A percentile compares a stretch with the other conserved stretches of the same genome.
These are phyloP conservation scores for Drosophila navojoa DNA, from an alignment of 1,140 invertebrate species.

Conservation along the genomic window DNA sequence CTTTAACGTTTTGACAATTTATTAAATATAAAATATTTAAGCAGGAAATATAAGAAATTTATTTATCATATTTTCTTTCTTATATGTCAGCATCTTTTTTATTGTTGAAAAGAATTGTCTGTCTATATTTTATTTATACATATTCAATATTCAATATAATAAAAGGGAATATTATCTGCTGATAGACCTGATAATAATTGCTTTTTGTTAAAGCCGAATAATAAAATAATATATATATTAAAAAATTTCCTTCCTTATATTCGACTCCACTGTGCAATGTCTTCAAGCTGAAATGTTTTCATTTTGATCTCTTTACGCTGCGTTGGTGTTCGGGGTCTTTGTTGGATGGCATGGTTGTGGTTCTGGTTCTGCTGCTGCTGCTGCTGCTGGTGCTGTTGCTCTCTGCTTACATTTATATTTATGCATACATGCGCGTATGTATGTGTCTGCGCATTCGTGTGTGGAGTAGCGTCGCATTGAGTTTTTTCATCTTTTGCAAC, in stretches of 20 bases:
- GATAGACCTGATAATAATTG: no score
- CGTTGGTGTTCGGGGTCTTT: conserved; percentile 60
- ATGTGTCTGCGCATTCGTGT: conserved; percentile 4
- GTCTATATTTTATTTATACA: no score
- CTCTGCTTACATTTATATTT: conserved; percentile 1
- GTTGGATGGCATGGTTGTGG: conserved; percentile 40
- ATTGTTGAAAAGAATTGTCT: no score
- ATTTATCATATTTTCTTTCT: no score
- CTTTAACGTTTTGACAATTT: no score
- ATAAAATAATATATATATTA: no score
- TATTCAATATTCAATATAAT: no score
- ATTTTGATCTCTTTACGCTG: conserved; percentile 82
- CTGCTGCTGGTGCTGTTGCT: conserved; percentile 7
- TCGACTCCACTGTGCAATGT: conserved; percentile 35
- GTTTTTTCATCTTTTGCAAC: conserved; percentile 75
- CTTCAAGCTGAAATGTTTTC: conserved; percentile 66
- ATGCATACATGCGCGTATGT: conserved; percentile 3
- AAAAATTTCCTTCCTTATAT: not conserved
- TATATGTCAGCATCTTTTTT: no score
- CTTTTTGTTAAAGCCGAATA: no score
- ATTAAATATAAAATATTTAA: no score
- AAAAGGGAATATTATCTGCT: no score
- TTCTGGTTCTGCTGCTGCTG: conserved; percentile 21
- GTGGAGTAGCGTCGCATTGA: conserved; percentile 35
- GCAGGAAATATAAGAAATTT: no score